Conservation (phyloP, 2,888 invertebrate species). For the Neocrepidodera transversa region DNA sequence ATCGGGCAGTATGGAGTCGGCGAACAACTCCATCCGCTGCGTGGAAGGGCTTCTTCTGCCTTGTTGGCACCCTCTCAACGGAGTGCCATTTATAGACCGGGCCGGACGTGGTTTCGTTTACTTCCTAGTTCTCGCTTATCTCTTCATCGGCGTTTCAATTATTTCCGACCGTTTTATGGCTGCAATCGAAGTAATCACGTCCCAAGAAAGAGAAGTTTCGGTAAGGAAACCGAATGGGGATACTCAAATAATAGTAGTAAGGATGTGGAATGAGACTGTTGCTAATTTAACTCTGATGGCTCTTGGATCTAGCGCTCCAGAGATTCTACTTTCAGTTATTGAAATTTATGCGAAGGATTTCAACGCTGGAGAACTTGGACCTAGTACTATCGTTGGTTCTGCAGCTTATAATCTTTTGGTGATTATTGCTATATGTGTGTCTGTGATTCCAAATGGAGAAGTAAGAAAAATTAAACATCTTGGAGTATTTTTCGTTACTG, state of each 20-base stretch:
- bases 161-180: slow-evolving; percentile 99
- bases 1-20: slow-evolving; percentile 31
- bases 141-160: slow-evolving; percentile 98
- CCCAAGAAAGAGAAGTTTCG: slow-evolving; percentile 93
- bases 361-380: slow-evolving; percentile 95
- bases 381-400: slow-evolving; percentile 97
- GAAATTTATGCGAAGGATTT: slow-evolving; percentile 97
- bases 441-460: slow-evolving; percentile 90
- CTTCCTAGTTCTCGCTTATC: slow-evolving; percentile 86
- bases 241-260: slow-evolving; percentile 85
- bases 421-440: slow-evolving; percentile 94
- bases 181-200: slow-evolving; percentile 95
- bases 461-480: slow-evolving; percentile 94
- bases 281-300: slow-evolving; percentile 99
- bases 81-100: slow-evolving; percentile 77
- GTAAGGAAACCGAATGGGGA: slow-evolving; percentile 90
- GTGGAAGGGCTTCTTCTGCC: slow-evolving; percentile 86
- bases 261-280: slow-evolving; percentile 99
- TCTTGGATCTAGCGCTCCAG: slow-evolving; percentile 97
- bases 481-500: slow-evolving; percentile 96
- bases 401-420: slow-evolving; percentile 99
- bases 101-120: slow-evolving; percentile 89
- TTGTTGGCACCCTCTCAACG: slow-evolving; percentile 84
- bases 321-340: slow-evolving; percentile 96
- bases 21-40: slow-evolving; percentile 63